Conservation (phyloP, 2,113 vertebrate genomes). For the Dipodomys ordii region DNA sequence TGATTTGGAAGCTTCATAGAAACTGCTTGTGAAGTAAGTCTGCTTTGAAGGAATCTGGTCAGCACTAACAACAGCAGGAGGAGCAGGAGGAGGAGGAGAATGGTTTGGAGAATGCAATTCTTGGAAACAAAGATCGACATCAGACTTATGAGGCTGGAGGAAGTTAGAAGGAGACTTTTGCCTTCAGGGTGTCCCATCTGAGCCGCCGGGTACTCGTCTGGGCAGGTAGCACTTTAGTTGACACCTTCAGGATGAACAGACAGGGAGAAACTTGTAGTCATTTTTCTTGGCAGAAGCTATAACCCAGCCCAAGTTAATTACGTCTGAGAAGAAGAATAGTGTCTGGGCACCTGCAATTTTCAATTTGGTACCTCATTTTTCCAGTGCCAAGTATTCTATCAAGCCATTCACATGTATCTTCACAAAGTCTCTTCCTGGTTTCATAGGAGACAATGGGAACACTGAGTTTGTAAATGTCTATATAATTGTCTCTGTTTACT, state of each 20-base stretch:
- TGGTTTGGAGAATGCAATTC: slow-evolving; percentile 44
- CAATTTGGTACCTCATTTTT: slow-evolving; percentile 77
- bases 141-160: slow-evolving; percentile 48
- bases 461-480: slow-evolving; percentile 62
- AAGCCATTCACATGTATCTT: slow-evolving; percentile 65
- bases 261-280: slow-evolving; percentile 81
- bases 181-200: slow-evolving; percentile 74
- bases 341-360: slow-evolving; percentile 82
- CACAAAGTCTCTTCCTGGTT: slow-evolving; percentile 68
- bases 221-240: slow-evolving; percentile 74
- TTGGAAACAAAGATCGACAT: slow-evolving; percentile 64
- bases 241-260: slow-evolving; percentile 78
- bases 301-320: slow-evolving; percentile 81
- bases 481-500: slow-evolving; percentile 70
- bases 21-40: slow-evolving; percentile 57
- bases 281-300: slow-evolving; percentile 82
- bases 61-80: slow-evolving; percentile 42
- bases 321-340: slow-evolving; percentile 81
- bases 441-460: slow-evolving; percentile 73
- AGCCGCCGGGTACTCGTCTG: slow-evolving; percentile 74
- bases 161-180: slow-evolving; percentile 72
- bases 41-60: slow-evolving; percentile 61
- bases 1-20: slow-evolving; percentile 55
- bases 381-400: slow-evolving; percentile 75
- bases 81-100: slow-evolving; percentile 49